Conservation (phyloP, 2,888 invertebrate genomes). For the Eucriotettix oculatus region DNA sequence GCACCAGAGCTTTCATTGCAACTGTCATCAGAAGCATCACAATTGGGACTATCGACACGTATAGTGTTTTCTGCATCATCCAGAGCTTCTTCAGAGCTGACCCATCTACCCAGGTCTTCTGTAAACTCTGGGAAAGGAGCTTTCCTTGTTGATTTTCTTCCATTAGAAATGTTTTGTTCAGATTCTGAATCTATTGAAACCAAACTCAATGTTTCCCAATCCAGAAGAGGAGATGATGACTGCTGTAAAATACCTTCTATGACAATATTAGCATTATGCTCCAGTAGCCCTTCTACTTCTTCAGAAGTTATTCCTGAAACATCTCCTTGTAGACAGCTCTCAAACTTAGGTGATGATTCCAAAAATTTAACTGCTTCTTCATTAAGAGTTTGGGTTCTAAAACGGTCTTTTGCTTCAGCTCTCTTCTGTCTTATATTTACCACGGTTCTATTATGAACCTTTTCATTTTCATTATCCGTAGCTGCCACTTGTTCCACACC, state of each 20-base stretch:
- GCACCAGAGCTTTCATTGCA: background rate
- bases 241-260: constrained; percentile 29
- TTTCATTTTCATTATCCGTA: constrained; percentile 3
- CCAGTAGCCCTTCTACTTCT: constrained; percentile 20
- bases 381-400: constrained; percentile 51
- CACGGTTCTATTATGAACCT: constrained; percentile 26
- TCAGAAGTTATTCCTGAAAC: no score
- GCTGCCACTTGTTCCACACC: constrained; percentile 14
- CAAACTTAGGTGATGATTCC: no score
- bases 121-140: no score
- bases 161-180: constrained; percentile 24
- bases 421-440: constrained; percentile 32
- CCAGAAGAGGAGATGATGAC: constrained; percentile 22
- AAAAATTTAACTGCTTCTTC: constrained; percentile 17
- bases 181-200: constrained; percentile 59
- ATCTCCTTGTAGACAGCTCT: no score
- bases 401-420: constrained; percentile 51
- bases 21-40: background rate
- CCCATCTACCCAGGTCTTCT: background rate
- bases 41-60: background rate
- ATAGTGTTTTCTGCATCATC: constrained; percentile 26
- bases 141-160: no score
- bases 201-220: constrained; percentile 46
- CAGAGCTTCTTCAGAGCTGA: background rate
- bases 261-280: constrained; percentile 38